phyloP scores from a whole-genome alignment of 2,888 invertebrate genomes.

The Xestia ashworthii region DNA sequence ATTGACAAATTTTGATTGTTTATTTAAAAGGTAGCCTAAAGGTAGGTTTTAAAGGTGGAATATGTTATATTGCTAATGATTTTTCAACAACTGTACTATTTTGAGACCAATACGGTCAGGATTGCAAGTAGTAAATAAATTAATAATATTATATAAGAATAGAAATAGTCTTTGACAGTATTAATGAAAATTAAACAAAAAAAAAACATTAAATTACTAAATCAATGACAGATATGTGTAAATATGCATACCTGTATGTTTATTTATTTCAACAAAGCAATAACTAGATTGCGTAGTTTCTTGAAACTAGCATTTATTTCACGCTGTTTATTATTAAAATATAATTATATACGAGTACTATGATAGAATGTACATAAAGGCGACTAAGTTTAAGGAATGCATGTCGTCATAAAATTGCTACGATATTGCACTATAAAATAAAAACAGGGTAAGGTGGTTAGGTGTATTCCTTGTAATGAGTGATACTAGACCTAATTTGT shows the following conservation, averaged over 20 bases:
- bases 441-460: too few species aligned
- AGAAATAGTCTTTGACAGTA: neutral
- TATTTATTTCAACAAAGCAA: conserved; percentile 24
- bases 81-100: neutral
- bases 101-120: neutral
- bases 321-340: conserved; percentile 35
- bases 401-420: conserved; percentile 5
- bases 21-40: too few species aligned
- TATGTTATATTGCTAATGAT: too few species aligned
- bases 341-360: conserved; percentile 14
- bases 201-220: neutral
- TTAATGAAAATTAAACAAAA: conserved; percentile 4
- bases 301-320: conserved; percentile 30
- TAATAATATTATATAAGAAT: neutral
- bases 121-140: neutral
- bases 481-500: neutral
- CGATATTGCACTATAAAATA: neutral
- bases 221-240: conserved; percentile 1
- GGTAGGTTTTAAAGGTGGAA: too few species aligned
- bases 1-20: too few species aligned
- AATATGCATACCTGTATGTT: conserved; percentile 3
- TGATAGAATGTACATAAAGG: conserved; percentile 1
- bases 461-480: neutral
- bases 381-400: conserved; percentile 21
- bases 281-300: conserved; percentile 35